phyloP scores from a whole-genome alignment of 2,113 vertebrate genomes.

The Strigops habroptila region DNA sequence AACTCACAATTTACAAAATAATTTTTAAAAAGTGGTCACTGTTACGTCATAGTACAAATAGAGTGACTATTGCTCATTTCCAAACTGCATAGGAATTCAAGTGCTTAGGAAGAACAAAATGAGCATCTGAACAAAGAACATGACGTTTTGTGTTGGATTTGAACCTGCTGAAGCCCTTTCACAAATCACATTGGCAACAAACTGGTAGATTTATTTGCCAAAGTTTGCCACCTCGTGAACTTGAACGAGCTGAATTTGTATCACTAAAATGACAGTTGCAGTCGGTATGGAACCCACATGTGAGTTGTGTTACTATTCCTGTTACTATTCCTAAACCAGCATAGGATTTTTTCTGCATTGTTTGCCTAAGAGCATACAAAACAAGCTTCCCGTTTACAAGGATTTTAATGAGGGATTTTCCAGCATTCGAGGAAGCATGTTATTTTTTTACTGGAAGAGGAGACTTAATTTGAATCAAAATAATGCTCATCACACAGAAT shows the following conservation, averaged over 20 bases:
- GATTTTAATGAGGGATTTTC: constrained; percentile 50
- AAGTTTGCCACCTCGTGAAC: not conserved
- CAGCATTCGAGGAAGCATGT: constrained; percentile 17
- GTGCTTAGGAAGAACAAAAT: not conserved
- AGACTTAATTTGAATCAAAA: not conserved
- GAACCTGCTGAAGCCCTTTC: not conserved
- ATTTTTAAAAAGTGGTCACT: not conserved
- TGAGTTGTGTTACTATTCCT: not conserved
- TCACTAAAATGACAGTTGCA: not conserved
- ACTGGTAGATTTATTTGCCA: not conserved
- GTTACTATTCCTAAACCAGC: not conserved
- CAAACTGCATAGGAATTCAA: not conserved
- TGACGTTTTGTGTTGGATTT: not conserved
- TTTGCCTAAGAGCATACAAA: constrained; percentile 30
- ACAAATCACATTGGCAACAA: not conserved
- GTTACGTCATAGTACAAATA: not conserved
- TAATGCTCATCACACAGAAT: not conserved
- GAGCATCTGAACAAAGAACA: constrained; percentile 18
- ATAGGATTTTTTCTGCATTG: not conserved
- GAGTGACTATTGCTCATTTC: constrained; percentile 1
- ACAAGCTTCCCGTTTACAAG: constrained; percentile 7
- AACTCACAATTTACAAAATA: not conserved
- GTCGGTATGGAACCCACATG: not conserved
- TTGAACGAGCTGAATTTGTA: not conserved
- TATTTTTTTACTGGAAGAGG: constrained; percentile 32